These are phyloP conservation scores for Lasiurus borealis DNA, from an alignment of 2,113 vertebrate species.

Conservation along the genomic window DNA sequence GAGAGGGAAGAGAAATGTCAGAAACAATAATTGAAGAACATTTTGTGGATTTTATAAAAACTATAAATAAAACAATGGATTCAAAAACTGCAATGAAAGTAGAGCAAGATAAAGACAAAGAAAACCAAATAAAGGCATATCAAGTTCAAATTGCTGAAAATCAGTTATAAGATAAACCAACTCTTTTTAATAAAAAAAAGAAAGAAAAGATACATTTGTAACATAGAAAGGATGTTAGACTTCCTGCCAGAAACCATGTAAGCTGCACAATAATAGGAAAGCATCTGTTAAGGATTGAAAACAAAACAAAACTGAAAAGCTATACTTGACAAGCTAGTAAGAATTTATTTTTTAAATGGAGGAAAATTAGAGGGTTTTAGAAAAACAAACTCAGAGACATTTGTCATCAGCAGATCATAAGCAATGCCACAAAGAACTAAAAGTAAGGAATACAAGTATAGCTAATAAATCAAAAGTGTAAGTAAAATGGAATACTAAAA, in stretches of 20 bases:
- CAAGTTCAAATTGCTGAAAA: no score
- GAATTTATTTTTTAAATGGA: neutral
- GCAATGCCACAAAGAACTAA: neutral
- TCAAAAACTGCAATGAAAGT: neutral
- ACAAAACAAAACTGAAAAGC: neutral
- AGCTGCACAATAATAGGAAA: neutral
- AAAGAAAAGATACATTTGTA: neutral
- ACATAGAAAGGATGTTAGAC: neutral
- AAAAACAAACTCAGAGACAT: neutral
- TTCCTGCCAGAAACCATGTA: neutral
- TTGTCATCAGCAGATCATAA: neutral
- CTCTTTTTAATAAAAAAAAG: no score
- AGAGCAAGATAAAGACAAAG: neutral
- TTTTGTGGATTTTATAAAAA: neutral
- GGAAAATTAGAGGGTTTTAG: neutral
- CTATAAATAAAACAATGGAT: neutral
- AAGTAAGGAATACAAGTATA: neutral
- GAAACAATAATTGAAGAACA: neutral
- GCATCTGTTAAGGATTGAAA: neutral
- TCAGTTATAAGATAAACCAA: no score
- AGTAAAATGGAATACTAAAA: neutral
- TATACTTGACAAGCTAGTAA: neutral
- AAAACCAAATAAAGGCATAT: neutral
- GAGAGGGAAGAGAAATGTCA: neutral
- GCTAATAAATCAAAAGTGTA: neutral